Evolutionary conservation across 1,140 invertebrate genomes (phyloP).

Genomic region (Spodoptera litura): DNA sequence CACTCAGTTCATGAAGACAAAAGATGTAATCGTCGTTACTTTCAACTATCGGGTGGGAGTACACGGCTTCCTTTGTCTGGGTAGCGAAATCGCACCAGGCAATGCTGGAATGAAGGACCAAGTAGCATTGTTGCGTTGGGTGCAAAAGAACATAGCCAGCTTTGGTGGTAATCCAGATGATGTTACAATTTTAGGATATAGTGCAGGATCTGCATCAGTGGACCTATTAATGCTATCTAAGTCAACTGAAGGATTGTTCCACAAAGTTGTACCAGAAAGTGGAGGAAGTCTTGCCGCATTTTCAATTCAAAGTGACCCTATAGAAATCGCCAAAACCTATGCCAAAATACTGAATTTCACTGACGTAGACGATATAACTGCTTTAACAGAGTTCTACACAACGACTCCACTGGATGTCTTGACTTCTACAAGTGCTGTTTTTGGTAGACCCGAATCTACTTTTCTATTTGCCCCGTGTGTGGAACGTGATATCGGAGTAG

Average conservation of each 20-base stretch:
- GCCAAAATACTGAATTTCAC: constrained; percentile 52
- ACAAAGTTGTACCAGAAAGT: constrained; percentile 61
- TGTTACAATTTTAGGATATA: constrained; percentile 55
- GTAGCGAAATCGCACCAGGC: constrained; percentile 57
- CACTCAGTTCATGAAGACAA: constrained; percentile 49
- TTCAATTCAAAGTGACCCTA: constrained; percentile 58
- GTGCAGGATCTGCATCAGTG: constrained; percentile 55
- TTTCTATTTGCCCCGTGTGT: constrained; percentile 41
- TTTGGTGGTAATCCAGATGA: constrained; percentile 46
- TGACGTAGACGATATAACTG: constrained; percentile 54
- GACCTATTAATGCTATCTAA: constrained; percentile 58
- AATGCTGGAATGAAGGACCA: constrained; percentile 67
- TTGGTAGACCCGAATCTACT: constrained; percentile 48
- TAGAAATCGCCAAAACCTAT: constrained; percentile 51
- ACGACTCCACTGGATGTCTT: constrained; percentile 46
- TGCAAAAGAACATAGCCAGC: too few relatives aligned
- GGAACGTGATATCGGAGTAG: too few relatives aligned
- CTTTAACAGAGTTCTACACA: constrained; percentile 61
- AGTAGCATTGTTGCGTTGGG: too few relatives aligned
- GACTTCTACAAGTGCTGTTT: constrained; percentile 6
- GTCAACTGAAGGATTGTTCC: constrained; percentile 53
- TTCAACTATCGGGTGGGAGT: constrained; percentile 62
- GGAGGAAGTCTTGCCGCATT: constrained; percentile 47
- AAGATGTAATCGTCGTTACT: constrained; percentile 53
- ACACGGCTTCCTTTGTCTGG: constrained; percentile 61